These are phyloP conservation scores for Macropus fuliginosus DNA, from an alignment of 2,797 vertebrate genomes.

Conservation along the genomic window DNA sequence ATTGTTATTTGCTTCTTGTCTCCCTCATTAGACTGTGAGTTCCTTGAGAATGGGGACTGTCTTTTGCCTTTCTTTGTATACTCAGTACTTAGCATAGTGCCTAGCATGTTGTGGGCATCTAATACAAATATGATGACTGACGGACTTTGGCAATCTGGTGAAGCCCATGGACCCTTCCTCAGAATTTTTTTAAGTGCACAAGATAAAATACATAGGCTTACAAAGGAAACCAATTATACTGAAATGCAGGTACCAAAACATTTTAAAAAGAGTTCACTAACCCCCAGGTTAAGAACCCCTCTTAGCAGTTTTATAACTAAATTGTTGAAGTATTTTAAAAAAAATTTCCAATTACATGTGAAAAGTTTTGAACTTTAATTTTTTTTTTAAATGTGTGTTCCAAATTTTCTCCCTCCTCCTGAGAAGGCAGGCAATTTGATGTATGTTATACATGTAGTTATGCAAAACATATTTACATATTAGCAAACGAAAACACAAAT, in stretches of 20 bases:
- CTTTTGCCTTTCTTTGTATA: too few relatives aligned
- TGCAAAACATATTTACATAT: neutral
- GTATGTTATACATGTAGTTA: neutral
- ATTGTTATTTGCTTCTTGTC: neutral
- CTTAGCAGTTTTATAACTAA: neutral
- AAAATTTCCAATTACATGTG: neutral
- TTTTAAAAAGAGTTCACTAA: neutral
- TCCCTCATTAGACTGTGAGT: neutral
- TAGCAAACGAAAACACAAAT: neutral
- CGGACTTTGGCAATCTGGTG: neutral
- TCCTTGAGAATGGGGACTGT: neutral
- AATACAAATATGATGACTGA: neutral
- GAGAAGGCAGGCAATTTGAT: neutral
- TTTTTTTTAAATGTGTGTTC: neutral
- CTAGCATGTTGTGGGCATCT: neutral
- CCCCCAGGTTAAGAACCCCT: neutral
- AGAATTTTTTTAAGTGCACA: neutral
- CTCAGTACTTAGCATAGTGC: neutral
- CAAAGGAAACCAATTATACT: neutral
- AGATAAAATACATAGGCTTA: neutral
- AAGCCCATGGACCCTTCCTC: neutral
- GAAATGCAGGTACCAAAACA: neutral
- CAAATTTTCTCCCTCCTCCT: neutral
- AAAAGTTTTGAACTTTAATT: neutral
- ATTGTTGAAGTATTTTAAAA: neutral